Evolutionary conservation across 2,888 invertebrate genomes (phyloP), one percentile per base, ranked within the genome.

Genomic region (Agriopis leucophaearia): DNA sequence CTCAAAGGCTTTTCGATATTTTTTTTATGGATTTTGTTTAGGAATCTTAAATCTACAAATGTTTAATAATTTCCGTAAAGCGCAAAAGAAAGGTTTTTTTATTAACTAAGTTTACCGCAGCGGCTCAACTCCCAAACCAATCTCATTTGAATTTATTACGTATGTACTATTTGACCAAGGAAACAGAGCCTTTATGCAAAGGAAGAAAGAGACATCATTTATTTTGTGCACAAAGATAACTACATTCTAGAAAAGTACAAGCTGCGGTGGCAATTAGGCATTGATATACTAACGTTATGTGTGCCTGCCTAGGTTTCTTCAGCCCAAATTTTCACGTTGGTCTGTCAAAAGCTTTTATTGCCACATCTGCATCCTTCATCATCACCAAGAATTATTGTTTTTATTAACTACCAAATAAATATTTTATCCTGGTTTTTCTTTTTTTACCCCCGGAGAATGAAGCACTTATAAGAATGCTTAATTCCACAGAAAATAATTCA

Each of bases 401-500:
- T 27, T 27, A 27, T 27, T 5, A 27, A 27, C 38, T 18, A 38
- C 52, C 10, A 4, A 4, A 38, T 12, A 15, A 12, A 51, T 40
- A 16, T 54, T 54, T 38, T 38, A 38, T 15, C 40, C 40, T 3
- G 4, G 27, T 18, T 13, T 44, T 42, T 55, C 18, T n/a, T n/a
- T 55, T n/a, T 27, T 54, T 15, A 18, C 8, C 42, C 40, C 40
- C 55, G n/a, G 18, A 55, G 42, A 55, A 55, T 55, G 16, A 42
- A 40, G 42, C 16, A 18, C 40, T 55, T 40, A 36, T 8, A 57
- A 52, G 50, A 52, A 52, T 36, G 52, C 52, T 40, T 60, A 66
- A 61, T 61, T 61, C 36, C 36, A n/a, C 40, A 35, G 56, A 66
- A 66, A 61, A 66, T 62, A 66, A 62, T 62, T 66, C 61, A 66